Conservation (phyloP, 2,888 invertebrate species). For the Liposcelis brunnea region DNA sequence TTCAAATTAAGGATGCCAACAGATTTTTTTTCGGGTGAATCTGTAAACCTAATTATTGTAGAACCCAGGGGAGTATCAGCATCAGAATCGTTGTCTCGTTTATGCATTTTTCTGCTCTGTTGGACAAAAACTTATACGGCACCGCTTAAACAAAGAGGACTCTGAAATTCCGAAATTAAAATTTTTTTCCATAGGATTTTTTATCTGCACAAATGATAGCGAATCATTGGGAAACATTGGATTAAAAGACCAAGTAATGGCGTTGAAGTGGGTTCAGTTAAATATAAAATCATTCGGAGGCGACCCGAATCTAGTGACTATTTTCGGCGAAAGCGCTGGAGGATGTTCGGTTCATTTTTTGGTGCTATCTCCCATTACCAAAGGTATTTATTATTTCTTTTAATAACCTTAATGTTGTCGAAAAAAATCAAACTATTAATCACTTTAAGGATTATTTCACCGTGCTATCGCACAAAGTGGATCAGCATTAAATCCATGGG, state of each 20-base stretch:
- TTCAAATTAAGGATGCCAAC: too few species aligned
- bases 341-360: slow-evolving; percentile 12
- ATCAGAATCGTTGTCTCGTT: too few species aligned
- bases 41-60: too few species aligned
- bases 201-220: slow-evolving; percentile 14
- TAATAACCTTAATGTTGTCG: too few species aligned
- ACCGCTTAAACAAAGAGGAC: too few species aligned
- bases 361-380: slow-evolving; percentile 12
- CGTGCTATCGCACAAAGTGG: slow-evolving; percentile 14
- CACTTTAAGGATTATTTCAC: slow-evolving; percentile 13
- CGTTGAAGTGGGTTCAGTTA: slow-evolving; percentile 13
- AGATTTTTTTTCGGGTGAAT: too few species aligned
- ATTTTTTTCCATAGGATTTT: slow-evolving; percentile 10
- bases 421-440: too few species aligned
- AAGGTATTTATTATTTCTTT: slow-evolving; percentile 11
- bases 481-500: slow-evolving; percentile 10
- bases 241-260: slow-evolving; percentile 14
- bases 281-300: slow-evolving; percentile 15
- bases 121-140: too few species aligned
- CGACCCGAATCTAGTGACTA: slow-evolving; percentile 12
- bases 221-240: slow-evolving; percentile 14
- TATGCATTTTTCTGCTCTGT: too few species aligned
- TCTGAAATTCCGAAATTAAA: too few species aligned
- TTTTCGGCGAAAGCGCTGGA: slow-evolving; percentile 15
- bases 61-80: too few species aligned